These are phyloP conservation scores for Choloepus hoffmanni DNA, from an alignment of 2,113 vertebrate genomes.

Conservation along the genomic window DNA sequence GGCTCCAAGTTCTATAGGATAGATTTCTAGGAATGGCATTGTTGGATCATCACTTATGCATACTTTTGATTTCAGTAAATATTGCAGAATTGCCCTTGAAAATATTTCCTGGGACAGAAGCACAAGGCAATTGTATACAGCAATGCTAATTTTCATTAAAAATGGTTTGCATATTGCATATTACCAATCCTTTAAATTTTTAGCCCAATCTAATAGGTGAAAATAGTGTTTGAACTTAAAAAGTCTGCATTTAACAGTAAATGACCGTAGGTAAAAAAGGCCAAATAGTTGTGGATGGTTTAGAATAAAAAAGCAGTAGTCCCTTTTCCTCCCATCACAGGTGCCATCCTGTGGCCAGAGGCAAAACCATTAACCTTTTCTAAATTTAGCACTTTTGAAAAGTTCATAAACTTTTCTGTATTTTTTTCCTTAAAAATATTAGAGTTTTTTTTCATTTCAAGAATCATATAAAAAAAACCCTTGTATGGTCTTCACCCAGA, in stretches of 20 bases:
- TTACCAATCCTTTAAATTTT: not conserved
- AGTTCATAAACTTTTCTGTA: not conserved
- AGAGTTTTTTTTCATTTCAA: not conserved
- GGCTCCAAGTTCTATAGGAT: not conserved
- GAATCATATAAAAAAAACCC: not conserved
- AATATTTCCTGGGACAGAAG: not conserved
- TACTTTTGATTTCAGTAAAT: not conserved
- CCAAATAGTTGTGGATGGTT: not conserved
- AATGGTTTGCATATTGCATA: not conserved
- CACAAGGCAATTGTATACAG: not conserved
- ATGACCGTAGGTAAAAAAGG: not conserved
- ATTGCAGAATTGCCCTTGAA: not conserved
- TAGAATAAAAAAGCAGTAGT: not conserved
- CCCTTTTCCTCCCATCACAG: not conserved
- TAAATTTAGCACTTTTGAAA: not conserved
- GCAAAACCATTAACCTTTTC: not conserved
- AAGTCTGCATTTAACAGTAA: not conserved
- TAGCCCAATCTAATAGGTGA: slow-evolving; percentile 64
- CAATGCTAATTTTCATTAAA: slow-evolving; percentile 35
- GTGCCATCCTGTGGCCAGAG: not conserved
- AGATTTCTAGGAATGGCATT: not conserved
- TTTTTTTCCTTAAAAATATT: too few relatives aligned
- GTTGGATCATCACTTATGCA: not conserved
- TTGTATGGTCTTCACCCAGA: not conserved
- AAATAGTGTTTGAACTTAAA: not conserved